Conservation (phyloP, 2,113 vertebrate genomes). For the Gnathonemus longibarbis region DNA sequence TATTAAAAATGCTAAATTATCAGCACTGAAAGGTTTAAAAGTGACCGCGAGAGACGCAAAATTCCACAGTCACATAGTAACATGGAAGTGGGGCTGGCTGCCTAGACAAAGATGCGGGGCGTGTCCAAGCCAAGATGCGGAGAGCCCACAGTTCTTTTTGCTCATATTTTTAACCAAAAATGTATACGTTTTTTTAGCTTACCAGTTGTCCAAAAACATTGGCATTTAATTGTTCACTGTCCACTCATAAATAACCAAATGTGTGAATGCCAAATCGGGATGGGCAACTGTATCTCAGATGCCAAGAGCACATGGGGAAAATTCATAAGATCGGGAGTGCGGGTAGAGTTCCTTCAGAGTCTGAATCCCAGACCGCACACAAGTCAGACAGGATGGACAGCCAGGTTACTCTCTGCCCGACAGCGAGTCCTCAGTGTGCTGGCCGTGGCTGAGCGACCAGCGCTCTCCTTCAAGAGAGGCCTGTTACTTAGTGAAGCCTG, state of each 20-base stretch:
- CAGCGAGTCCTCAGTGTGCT: not conserved
- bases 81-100: not conserved
- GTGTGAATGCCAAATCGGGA: not conserved
- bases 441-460: not conserved
- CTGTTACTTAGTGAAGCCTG: not conserved
- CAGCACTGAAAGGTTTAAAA: not conserved
- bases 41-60: not conserved
- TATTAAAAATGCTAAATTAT: not conserved
- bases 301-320: not conserved
- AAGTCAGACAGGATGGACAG: not conserved
- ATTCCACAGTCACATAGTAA: not conserved
- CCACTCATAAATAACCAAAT: not conserved
- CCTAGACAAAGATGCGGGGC: not conserved
- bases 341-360: not conserved
- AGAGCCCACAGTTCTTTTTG: not conserved
- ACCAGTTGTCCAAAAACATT: not conserved
- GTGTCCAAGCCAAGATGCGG: not conserved
- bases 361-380: not conserved
- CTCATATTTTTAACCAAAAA: not conserved
- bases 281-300: not conserved
- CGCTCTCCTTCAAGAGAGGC: not conserved
- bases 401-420: not conserved
- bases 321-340: not conserved
- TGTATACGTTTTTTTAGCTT: not conserved
- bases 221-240: not conserved